These are phyloP conservation scores for Pipra filicauda DNA, from an alignment of 2,113 vertebrate species.

Conservation along the genomic window DNA sequence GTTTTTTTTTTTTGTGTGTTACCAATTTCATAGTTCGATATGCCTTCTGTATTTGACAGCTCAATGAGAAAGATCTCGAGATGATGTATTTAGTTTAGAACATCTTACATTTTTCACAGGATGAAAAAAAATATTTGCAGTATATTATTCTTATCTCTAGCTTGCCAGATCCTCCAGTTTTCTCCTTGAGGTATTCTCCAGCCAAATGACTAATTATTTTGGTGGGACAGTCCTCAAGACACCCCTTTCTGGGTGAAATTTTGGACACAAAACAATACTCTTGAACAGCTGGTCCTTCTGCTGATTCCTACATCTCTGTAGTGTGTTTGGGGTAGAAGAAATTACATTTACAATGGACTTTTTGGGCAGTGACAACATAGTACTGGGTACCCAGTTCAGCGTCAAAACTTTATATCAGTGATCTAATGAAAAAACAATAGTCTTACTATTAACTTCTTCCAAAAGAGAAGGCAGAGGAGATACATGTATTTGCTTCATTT, in stretches of 20 bases:
- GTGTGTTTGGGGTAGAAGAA: background rate
- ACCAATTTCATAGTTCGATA: background rate
- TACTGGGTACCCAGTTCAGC: background rate
- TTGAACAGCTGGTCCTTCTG: background rate
- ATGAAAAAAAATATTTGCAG: background rate
- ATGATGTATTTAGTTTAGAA: background rate
- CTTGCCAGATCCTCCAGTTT: background rate
- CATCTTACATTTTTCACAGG: background rate
- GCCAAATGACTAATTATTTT: background rate
- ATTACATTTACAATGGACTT: background rate
- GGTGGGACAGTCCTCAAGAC: background rate
- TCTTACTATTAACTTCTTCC: background rate
- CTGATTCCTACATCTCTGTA: background rate
- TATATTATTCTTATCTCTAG: background rate
- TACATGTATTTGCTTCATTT: background rate
- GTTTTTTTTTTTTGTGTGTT: background rate
- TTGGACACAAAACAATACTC: background rate
- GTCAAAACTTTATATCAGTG: background rate
- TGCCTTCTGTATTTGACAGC: background rate
- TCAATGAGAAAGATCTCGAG: background rate
- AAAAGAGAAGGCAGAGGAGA: background rate
- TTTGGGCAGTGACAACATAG: background rate
- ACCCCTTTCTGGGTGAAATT: background rate
- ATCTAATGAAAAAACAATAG: background rate
- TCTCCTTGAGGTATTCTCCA: background rate